phyloP scores from a whole-genome alignment of 2,888 invertebrate genomes.

The Philereme vetulata region DNA sequence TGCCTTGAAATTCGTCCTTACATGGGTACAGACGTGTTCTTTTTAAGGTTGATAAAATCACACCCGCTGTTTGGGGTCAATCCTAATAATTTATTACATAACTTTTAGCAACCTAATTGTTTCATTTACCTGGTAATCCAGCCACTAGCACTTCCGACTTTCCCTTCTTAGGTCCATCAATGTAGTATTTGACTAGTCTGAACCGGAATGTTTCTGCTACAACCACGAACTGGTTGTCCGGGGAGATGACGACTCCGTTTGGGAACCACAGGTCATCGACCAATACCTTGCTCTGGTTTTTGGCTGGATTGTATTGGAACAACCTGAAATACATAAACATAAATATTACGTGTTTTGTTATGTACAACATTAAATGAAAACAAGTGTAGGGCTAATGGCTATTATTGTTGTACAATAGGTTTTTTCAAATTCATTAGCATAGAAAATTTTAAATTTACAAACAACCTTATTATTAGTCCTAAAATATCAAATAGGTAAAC shows the following conservation, averaged over 20 bases:
- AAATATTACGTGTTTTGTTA: background rate
- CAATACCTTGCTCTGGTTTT: constrained; percentile 90
- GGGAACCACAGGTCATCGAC: constrained; percentile 91
- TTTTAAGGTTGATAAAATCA: too few relatives aligned
- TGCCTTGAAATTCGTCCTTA: too few relatives aligned
- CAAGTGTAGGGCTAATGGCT: too few relatives aligned
- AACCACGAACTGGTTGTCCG: constrained; percentile 91
- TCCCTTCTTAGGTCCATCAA: constrained; percentile 93
- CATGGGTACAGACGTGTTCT: too few relatives aligned
- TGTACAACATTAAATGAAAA: too few relatives aligned
- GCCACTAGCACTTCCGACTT: constrained; percentile 90
- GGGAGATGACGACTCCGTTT: constrained; percentile 93
- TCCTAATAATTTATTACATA: background rate
- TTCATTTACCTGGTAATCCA: constrained; percentile 87
- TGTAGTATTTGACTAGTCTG: constrained; percentile 89
- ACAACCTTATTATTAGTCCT: too few relatives aligned
- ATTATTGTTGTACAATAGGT: too few relatives aligned
- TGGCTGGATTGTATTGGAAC: constrained; percentile 90
- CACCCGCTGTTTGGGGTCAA: background rate
- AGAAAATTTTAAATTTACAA: too few relatives aligned
- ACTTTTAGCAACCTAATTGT: background rate
- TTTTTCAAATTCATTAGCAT: too few relatives aligned
- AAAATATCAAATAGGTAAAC: too few relatives aligned
- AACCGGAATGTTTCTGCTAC: constrained; percentile 88
- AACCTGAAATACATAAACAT: constrained; percentile 80